Evolutionary conservation across 2,888 invertebrate species (phyloP), one percentile per base, ranked within the genome.

Genomic region (Rhingia rostrata): DNA sequence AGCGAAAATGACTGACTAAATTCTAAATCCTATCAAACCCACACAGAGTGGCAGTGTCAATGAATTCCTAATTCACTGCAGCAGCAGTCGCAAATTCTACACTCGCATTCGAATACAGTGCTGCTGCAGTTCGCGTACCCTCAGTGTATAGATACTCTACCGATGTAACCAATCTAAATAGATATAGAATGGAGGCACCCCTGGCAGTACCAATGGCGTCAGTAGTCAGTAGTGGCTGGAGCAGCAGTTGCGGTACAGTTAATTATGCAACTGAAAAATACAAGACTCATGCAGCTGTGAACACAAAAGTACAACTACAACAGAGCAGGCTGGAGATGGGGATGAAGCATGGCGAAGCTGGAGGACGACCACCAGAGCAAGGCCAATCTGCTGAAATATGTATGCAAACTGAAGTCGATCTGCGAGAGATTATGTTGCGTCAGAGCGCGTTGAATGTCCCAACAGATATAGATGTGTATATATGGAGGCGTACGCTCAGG

Each of bases 241-340:
- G 37, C 39, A 79, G 63, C 63, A 67, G 69, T 74, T 84, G 79
- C 54, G 83, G 83, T 84, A 39, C 64, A 79, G 74, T 84, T 84
- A 84, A 84, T 84, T 84, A 84, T 84, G 83, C 83, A 84, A 54
- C 63, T 60, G 79, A 84, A 84, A 84, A 79, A 84, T 74, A 79
- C 83, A 84, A 84, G 79, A 60, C 73, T 64, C 74, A 69, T 83
- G 79, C 83, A 79, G 79, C 79, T 84, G 79, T 79, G 79, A 79
- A 79, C 79, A 64, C 67, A 74, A 78, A 74, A 67, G 61, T 53
- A 73, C 56, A 58, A 64, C 64, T 66, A 47, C 73, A 63, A 39
- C 66, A 39, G 32, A 37, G 45, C 32, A 39, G 33, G 30, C 33
- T 9, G 7, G 9, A 7, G 49, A 4, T 49, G 30, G 49, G 7